phyloP scores from a whole-genome alignment of 2,113 vertebrate species.

The Atrichornis clamosus region DNA sequence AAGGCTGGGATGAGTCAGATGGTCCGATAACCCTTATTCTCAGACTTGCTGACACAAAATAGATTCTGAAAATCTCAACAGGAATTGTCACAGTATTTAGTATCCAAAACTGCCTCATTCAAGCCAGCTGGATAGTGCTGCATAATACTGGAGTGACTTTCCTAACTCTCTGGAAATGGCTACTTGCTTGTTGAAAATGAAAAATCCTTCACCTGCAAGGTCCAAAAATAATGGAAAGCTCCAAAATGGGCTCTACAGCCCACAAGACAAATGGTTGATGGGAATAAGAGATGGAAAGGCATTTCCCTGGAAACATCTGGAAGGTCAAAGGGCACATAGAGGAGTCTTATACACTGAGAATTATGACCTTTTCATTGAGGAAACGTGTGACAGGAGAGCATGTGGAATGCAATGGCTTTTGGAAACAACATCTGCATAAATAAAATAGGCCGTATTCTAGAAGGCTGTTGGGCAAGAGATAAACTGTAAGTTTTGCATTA shows the following conservation, averaged over 20 bases:
- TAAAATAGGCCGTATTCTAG: background rate
- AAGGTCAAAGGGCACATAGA: background rate
- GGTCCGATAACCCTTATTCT: constrained; percentile 25
- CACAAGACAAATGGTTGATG: background rate
- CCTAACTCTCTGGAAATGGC: background rate
- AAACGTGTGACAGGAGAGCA: background rate
- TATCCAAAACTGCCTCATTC: background rate
- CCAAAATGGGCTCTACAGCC: background rate
- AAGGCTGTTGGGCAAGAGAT: background rate
- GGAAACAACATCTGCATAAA: background rate
- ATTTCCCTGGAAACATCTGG: background rate
- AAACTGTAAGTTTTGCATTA: background rate
- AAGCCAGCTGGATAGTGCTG: background rate
- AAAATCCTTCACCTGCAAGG: background rate
- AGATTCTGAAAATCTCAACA: constrained; percentile 8
- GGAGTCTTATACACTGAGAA: background rate
- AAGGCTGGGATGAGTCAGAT: constrained; percentile 37
- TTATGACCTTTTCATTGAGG: background rate
- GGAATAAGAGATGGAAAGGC: background rate
- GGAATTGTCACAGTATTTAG: background rate
- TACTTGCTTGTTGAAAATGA: background rate
- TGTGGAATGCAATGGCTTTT: background rate
- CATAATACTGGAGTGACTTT: background rate
- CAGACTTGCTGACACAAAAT: constrained; percentile 32
- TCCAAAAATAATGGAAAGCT: background rate